Percentiles rank a stretch among this genome's conserved stretches.
Conservation (phyloP, 2,797 vertebrate species). For the Molothrus ater region DNA sequence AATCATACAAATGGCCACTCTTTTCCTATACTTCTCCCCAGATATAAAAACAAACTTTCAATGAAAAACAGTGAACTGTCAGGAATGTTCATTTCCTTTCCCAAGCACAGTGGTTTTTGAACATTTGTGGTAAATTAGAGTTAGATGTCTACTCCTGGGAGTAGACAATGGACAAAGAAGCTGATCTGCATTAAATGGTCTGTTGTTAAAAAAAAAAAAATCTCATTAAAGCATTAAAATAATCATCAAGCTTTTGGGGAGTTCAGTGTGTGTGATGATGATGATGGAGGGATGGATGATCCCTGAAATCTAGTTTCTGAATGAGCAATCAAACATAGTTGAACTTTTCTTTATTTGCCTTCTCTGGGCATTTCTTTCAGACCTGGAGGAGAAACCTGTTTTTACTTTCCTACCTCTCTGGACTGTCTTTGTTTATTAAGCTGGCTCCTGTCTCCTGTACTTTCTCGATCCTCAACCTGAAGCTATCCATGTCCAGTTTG, state of each 20-base stretch:
- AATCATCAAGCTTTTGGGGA: not conserved
- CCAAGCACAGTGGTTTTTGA: not conserved
- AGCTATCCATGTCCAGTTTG: conserved; percentile 82
- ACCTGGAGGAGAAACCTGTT: not conserved
- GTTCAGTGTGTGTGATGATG: no score
- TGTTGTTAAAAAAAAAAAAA: not conserved
- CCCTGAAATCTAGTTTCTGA: not conserved
- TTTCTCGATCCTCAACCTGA: conserved; percentile 69
- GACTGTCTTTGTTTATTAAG: conserved; percentile 76
- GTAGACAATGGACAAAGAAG: not conserved
- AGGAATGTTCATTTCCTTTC: not conserved
- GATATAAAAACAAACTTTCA: not conserved
- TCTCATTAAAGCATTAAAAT: not conserved
- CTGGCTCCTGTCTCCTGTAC: conserved; percentile 76
- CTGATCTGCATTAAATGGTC: not conserved
- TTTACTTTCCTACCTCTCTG: conserved; percentile 78
- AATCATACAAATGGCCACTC: not conserved
- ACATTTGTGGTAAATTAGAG: not conserved
- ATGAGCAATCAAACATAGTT: not conserved
- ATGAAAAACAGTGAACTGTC: not conserved
- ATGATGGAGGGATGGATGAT: not conserved
- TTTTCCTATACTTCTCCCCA: not conserved
- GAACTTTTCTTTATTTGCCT: not conserved
- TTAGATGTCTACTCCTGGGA: not conserved
- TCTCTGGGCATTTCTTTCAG: not conserved